Conservation (phyloP, 2,888 invertebrate species). For the Polydesmus complanatus region DNA sequence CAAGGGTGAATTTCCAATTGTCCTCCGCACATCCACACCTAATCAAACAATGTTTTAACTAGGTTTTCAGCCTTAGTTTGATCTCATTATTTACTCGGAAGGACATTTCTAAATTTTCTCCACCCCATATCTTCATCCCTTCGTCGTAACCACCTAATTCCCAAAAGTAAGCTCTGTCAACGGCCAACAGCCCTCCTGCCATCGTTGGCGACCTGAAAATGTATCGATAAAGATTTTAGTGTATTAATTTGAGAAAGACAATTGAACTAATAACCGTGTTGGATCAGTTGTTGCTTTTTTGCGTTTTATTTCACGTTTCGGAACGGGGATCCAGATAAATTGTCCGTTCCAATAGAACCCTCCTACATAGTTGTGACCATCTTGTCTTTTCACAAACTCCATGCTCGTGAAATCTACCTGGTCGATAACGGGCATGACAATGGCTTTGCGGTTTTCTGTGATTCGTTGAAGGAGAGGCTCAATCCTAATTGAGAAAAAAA, state of each 20-base stretch:
- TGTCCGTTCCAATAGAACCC: conserved; percentile 81
- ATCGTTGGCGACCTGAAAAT: conserved; percentile 84
- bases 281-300: conserved; percentile 47
- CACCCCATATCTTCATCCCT: conserved; percentile 94
- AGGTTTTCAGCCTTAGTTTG: not conserved
- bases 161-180: conserved; percentile 85
- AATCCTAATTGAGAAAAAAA: no score
- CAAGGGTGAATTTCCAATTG: conserved; percentile 85
- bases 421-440: conserved; percentile 89
- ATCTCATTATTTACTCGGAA: conserved; percentile 86
- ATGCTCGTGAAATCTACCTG: conserved; percentile 70
- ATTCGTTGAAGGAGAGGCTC: conserved; percentile 78
- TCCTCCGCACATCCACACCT: conserved; percentile 70
- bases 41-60: no score
- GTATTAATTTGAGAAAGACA: no score
- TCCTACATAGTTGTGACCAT: conserved; percentile 46
- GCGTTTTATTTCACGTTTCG: conserved; percentile 46
- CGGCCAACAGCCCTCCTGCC: conserved; percentile 97
- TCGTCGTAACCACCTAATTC: conserved; percentile 89
- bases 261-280: conserved; percentile 46
- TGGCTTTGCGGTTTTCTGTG: conserved; percentile 59
- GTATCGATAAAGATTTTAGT: no score
- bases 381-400: conserved; percentile 49
- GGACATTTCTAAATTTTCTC: conserved; percentile 95
- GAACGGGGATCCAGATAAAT: conserved; percentile 79